Evolutionary conservation across 2,888 invertebrate genomes (phyloP).

Genomic region (Scaptodrosophila latifasciaeformis): DNA sequence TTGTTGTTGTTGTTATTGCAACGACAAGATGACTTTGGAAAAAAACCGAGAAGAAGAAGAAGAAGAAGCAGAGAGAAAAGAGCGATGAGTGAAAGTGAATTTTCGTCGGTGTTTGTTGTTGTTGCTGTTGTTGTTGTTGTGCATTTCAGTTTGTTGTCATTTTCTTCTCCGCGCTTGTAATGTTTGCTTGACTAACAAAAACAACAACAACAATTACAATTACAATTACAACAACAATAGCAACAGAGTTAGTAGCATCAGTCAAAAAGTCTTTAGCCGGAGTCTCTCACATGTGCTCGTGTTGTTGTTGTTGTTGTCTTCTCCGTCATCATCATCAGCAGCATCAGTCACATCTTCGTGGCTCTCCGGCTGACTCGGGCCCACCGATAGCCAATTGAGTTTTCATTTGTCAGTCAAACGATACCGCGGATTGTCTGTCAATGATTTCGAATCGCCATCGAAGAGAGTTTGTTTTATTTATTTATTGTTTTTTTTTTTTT

Average conservation of each 20-base stretch:
- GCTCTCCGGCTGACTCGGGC: background rate
- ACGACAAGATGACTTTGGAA: conserved; percentile 8
- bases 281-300: conserved; percentile 27
- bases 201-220: conserved; percentile 17
- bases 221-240: conserved; percentile 20
- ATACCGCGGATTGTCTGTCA: conserved; percentile 48
- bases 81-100: conserved; percentile 66
- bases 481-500: no score
- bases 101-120: conserved; percentile 46
- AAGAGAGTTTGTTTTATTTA: conserved; percentile 58
- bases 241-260: conserved; percentile 14
- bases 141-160: conserved; percentile 56
- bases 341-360: background rate
- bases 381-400: conserved; percentile 63
- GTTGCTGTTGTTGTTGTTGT: conserved; percentile 44
- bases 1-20: conserved; percentile 30
- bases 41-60: background rate
- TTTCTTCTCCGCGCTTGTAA: conserved; percentile 58
- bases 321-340: conserved; percentile 14
- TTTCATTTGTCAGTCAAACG: conserved; percentile 63
- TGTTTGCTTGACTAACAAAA: conserved; percentile 45
- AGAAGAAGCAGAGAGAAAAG: conserved; percentile 31
- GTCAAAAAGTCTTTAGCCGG: background rate
- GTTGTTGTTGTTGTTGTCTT: conserved; percentile 6
- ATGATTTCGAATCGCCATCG: conserved; percentile 67